Evolutionary conservation across 1,140 invertebrate genomes (phyloP), one percentile per base, ranked within the genome.

Genomic region (Cherax quadricarinatus): DNA sequence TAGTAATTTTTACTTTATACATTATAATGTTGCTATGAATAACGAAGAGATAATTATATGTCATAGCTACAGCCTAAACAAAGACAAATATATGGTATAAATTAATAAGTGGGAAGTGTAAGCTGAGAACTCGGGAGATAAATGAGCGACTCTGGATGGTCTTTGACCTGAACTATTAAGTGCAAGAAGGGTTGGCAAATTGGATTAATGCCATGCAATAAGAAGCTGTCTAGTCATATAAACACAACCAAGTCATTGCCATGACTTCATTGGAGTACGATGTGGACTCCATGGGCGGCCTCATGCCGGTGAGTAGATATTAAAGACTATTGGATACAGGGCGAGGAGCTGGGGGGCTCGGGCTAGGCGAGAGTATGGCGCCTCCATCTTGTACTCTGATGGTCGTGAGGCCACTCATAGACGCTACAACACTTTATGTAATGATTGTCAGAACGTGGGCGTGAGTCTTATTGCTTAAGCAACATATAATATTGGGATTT

Each of bases 261-360:
- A 91, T 91, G 90, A 86, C 90, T 41, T 91, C 90, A n/a, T 81
- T 91, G 90, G 90, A 91, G n/a, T 91, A 91, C 85, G 90, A 91
- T 73, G 90, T 91, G 60, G 90, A 91, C 14, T 82, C 90, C 78
- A 91, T 91, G 90, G 79, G 90, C 73, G 90, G 90, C 62, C 84
- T 91, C 16, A 91, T 91, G 90, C 90, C 90, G 90, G 90, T 91
- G 62, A 91, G 90, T 91, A 48, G 18, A 49, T 30, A n/a, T 81
- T 73, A 75, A 82, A 66, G 30, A 30, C 51, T 60, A 24, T 14
- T 48, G 83, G 49, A 70, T 48, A 30, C 9, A 53, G 48, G 16
- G 60, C 49, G n/a, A 86, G 70, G 78, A 14, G 57, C 41, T 18
- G 84, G 24, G 16, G 75, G 79, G 51, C 62, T 41, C 49, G 78